These are phyloP conservation scores for Corapipo altera DNA, from an alignment of 2,113 vertebrate genomes.

Conservation along the genomic window DNA sequence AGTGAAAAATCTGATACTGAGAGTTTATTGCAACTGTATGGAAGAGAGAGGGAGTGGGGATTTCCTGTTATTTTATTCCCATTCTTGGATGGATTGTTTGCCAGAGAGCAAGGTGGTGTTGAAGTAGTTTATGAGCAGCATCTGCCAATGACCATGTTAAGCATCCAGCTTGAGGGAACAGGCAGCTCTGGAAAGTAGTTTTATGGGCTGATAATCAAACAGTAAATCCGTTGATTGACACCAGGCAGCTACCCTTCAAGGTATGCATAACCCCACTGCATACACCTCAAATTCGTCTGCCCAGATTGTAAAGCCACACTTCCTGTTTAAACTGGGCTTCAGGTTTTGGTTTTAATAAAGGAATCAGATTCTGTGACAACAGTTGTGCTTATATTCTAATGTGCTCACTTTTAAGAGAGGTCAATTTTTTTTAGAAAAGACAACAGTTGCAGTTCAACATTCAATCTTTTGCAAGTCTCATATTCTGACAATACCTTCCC, in stretches of 20 bases:
- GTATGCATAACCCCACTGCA: background rate
- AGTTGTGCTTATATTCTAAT: background rate
- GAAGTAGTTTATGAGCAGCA: background rate
- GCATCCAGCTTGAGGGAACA: background rate
- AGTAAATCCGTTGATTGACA: background rate
- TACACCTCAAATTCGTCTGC: background rate
- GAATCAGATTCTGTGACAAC: background rate
- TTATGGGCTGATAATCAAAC: constrained; percentile 17
- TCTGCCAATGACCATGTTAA: background rate
- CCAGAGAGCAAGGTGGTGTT: background rate
- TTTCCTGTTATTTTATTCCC: constrained; percentile 5
- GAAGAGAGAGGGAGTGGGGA: background rate
- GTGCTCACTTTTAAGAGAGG: background rate
- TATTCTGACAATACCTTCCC: background rate
- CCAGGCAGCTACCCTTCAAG: background rate
- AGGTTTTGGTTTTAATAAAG: background rate
- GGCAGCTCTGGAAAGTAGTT: background rate
- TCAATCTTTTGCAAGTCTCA: background rate
- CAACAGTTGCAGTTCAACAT: background rate
- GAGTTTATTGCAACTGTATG: background rate
- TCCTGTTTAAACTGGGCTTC: background rate
- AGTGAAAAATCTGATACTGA: background rate
- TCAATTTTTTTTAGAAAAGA: background rate
- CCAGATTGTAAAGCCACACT: background rate
- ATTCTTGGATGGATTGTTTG: background rate